Percentiles rank a stretch among this genome's conserved stretches.
These are phyloP conservation scores for Scolanthus callimorphus DNA, from an alignment of 92 coral and sea anemone genomes.

Conservation along the genomic window DNA sequence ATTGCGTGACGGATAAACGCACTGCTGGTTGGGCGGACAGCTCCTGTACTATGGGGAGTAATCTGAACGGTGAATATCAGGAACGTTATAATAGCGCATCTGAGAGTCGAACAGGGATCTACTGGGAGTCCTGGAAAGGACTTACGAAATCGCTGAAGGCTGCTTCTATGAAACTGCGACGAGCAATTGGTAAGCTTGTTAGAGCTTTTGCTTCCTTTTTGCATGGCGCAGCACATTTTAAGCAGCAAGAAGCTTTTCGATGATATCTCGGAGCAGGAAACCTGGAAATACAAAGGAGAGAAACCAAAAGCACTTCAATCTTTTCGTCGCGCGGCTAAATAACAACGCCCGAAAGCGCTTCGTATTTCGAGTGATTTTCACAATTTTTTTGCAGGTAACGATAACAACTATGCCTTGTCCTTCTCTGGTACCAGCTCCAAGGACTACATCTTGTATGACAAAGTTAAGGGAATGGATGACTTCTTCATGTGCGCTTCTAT, in stretches of 20 bases:
- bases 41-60: background rate
- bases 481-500: slow-evolving; percentile 16
- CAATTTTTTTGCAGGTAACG: slow-evolving; percentile 2
- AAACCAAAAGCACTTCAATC: too few relatives aligned
- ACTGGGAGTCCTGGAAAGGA: background rate
- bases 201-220: background rate
- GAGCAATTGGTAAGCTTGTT: background rate
- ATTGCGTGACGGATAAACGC: background rate
- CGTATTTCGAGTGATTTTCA: background rate
- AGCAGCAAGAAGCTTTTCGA: too few relatives aligned
- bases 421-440: background rate
- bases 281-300: too few relatives aligned
- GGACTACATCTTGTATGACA: slow-evolving; percentile 6
- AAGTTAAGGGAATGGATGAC: slow-evolving; percentile 18
- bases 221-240: too few relatives aligned
- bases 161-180: background rate
- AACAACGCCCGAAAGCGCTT: too few relatives aligned
- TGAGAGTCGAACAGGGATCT: background rate
- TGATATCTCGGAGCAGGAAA: too few relatives aligned
- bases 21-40: background rate
- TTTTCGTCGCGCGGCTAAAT: too few relatives aligned
- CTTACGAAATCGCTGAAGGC: background rate
- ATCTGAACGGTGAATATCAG: background rate
- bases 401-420: slow-evolving; percentile 13
- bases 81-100: background rate